A percentile compares a stretch with the other conserved stretches of the same genome.
These are phyloP conservation scores for Campoletis raptor DNA, from an alignment of 2,888 invertebrate species.

Conservation along the genomic window DNA sequence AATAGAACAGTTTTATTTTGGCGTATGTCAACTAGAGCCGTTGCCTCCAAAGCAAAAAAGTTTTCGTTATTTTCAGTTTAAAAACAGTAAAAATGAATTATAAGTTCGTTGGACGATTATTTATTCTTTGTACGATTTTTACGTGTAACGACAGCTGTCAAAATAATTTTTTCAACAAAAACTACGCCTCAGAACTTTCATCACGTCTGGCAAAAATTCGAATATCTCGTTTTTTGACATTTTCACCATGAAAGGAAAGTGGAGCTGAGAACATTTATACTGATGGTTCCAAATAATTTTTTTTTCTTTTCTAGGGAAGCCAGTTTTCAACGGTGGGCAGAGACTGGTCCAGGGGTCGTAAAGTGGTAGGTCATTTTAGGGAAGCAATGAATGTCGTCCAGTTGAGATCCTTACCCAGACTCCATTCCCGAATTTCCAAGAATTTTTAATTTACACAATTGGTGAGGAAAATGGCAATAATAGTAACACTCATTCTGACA, in stretches of 20 bases:
- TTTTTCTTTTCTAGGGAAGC: constrained; percentile 87
- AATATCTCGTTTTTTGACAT: background rate
- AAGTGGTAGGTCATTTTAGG: constrained; percentile 88
- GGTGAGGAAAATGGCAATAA: constrained; percentile 12
- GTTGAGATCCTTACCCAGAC: constrained; percentile 14
- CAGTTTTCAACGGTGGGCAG: constrained; percentile 89
- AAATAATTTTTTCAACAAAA: background rate
- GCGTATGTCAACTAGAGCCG: background rate
- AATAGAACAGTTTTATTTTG: background rate
- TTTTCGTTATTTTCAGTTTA: background rate
- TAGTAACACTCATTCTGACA: background rate
- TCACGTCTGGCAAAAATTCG: background rate
- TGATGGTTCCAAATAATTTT: constrained; percentile 38
- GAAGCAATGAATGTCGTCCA: background rate
- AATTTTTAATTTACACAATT: background rate
- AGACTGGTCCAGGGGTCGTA: constrained; percentile 92
- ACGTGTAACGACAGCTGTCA: background rate
- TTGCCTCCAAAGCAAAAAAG: background rate
- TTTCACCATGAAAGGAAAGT: background rate
- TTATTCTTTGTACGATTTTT: background rate
- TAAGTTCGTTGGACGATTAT: background rate
- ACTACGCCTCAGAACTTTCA: background rate
- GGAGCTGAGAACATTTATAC: background rate
- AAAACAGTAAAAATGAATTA: background rate
- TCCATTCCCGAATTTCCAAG: constrained; percentile 10